Conservation (phyloP, 2,888 invertebrate species). For the Agrochola lychnidis region DNA sequence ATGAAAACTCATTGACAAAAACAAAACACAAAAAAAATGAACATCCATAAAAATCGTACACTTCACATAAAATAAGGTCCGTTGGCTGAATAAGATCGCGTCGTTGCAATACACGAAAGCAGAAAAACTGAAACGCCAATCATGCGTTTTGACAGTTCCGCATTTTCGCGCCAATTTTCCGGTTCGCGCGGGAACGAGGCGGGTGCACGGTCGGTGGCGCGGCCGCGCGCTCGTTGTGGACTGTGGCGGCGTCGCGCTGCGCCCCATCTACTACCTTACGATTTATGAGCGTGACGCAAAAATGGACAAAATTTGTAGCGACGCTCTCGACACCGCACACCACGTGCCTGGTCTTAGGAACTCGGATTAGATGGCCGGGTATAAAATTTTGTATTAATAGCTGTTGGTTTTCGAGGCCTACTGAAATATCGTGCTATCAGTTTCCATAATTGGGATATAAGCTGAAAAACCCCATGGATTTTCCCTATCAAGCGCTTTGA, state of each 20-base stretch:
- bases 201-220: slow-evolving; percentile 79
- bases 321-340: slow-evolving; percentile 70
- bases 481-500: background rate
- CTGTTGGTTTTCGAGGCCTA: slow-evolving; percentile 17
- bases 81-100: slow-evolving; percentile 60
- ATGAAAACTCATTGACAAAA: slow-evolving; percentile 44
- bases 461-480: background rate
- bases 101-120: slow-evolving; percentile 58
- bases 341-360: slow-evolving; percentile 69
- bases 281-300: slow-evolving; percentile 87
- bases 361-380: slow-evolving; percentile 39
- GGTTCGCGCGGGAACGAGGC: slow-evolving; percentile 79
- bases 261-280: slow-evolving; percentile 85
- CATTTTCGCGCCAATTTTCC: slow-evolving; percentile 90
- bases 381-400: slow-evolving; percentile 35
- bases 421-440: slow-evolving; percentile 1
- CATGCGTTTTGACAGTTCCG: slow-evolving; percentile 81
- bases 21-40: slow-evolving; percentile 59
- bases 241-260: slow-evolving; percentile 79
- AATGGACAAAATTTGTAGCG: slow-evolving; percentile 79
- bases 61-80: slow-evolving; percentile 67
- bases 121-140: slow-evolving; percentile 75
- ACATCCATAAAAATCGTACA: slow-evolving; percentile 61
- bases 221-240: slow-evolving; percentile 81
- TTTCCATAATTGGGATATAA: background rate